Evolutionary conservation across 2,888 invertebrate species (phyloP), one percentile per base, ranked within the genome.

Genomic region (Philaethria dido): DNA sequence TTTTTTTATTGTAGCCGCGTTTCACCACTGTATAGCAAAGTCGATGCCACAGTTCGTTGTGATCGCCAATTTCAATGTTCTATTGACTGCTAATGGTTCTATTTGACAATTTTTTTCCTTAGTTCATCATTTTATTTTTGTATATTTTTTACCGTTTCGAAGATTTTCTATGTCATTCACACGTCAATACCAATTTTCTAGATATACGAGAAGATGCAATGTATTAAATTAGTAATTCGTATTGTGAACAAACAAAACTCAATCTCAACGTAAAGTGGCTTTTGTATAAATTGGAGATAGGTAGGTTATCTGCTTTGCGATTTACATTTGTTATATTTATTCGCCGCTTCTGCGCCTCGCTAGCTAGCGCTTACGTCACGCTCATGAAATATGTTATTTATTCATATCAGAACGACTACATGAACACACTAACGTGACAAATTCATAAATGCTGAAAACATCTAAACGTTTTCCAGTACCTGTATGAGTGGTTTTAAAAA

Each of bases 311-410:
- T 44, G 48, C 9, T 54, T 36, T 36, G 16, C 47, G 39, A 29
- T 45, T 65, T 52, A 61, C 48, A 44, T 25, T 67, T 63, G 44
- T 61, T 52, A 54, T 66, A 61, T 57, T 68, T 55, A 61, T 36
- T 25, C 29, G 18, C 16, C 50, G 29, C 22, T 42, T 14, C 13
- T 45, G 42, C 22, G 18, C 48, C 36, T 48, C 29, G 33, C n/a
- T 16, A 29, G 13, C 44, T 8, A 16, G 14, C 16, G 33, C 33
- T 29, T 36, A 45, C 55, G 18, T 55, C 14, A 60, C 44, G 22
- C 45, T 29, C 29, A 47, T 64, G 33, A 45, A 64, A 44, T 20
- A 45, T 45, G 33, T 13, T 60, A 60, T 45, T 45, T 45, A 60
- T 60, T 60, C 60, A 33, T 60, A 45, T 33, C 20, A 33, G 16